phyloP scores from a whole-genome alignment of 2,113 vertebrate genomes.

The Mastomys coucha region DNA sequence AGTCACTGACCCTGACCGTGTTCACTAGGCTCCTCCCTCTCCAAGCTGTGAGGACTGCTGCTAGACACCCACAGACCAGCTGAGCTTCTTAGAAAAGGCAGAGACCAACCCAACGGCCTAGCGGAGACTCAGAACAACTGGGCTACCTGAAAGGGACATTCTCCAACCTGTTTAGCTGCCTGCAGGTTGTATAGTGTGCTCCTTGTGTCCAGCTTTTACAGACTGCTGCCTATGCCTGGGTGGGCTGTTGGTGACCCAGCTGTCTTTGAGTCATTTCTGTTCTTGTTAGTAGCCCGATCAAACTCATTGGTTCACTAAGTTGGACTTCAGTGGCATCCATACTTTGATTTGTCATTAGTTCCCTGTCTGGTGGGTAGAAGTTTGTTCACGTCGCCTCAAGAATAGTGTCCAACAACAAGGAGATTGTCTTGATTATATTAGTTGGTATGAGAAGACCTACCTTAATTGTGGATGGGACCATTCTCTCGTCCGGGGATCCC shows the following conservation, averaged over 20 bases:
- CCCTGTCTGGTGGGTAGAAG: not conserved
- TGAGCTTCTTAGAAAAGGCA: not conserved
- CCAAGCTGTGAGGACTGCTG: not conserved
- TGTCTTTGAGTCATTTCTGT: not conserved
- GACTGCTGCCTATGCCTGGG: not conserved
- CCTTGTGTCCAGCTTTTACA: not conserved
- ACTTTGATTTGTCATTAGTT: not conserved
- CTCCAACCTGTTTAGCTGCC: not conserved
- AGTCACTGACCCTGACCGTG: not conserved
- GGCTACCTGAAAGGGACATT: not conserved
- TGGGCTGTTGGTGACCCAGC: not conserved
- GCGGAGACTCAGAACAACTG: not conserved
- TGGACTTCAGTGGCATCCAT: not conserved
- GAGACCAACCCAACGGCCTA: not conserved
- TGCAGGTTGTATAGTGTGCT: not conserved
- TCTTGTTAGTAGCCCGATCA: not conserved
- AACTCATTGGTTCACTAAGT: not conserved
- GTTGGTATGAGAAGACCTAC: not conserved
- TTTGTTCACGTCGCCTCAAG: not conserved
- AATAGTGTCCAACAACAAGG: not conserved
- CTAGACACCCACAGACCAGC: not conserved
- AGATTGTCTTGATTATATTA: not conserved
- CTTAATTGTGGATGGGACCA: not conserved
- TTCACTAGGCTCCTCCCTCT: not conserved
- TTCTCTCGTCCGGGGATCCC: not conserved